Percentiles rank a stretch among this genome's conserved stretches.
phyloP scores from a whole-genome alignment of 2,888 invertebrate species.

The Microctonus aethiopoides region DNA sequence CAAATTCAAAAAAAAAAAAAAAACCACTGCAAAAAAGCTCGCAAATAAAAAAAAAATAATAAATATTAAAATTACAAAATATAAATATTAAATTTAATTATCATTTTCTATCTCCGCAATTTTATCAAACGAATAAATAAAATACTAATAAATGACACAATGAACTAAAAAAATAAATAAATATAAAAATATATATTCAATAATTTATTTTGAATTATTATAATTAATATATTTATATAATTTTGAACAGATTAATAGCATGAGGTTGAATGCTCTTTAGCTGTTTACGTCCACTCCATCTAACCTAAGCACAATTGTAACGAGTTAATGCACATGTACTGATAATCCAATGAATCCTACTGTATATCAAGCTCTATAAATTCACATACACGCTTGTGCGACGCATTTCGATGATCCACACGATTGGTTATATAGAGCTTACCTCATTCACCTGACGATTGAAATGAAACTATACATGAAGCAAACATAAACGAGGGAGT shows the following conservation, averaged over 20 bases:
- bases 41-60: too few relatives aligned
- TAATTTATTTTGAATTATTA: background rate
- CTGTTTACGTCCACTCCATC: constrained; percentile 25
- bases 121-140: too few relatives aligned
- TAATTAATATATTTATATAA: background rate
- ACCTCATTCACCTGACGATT: constrained; percentile 18
- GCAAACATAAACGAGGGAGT: background rate
- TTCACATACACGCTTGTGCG: constrained; percentile 13
- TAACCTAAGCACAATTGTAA: constrained; percentile 23
- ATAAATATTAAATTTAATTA: too few relatives aligned
- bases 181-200: too few relatives aligned
- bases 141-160: too few relatives aligned
- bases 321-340: constrained; percentile 26
- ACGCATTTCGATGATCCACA: constrained; percentile 27
- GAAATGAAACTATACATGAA: constrained; percentile 15
- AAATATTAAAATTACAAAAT: too few relatives aligned
- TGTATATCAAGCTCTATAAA: constrained; percentile 16
- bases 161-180: too few relatives aligned
- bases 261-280: constrained; percentile 8
- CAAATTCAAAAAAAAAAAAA: too few relatives aligned
- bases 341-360: constrained; percentile 30
- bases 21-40: too few relatives aligned
- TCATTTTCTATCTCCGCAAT: too few relatives aligned
- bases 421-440: constrained; percentile 25
- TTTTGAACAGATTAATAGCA: background rate